Evolutionary conservation across 1,140 invertebrate species (phyloP), one percentile per base, ranked within the genome.

Genomic region (Elymnias hypermnestra): DNA sequence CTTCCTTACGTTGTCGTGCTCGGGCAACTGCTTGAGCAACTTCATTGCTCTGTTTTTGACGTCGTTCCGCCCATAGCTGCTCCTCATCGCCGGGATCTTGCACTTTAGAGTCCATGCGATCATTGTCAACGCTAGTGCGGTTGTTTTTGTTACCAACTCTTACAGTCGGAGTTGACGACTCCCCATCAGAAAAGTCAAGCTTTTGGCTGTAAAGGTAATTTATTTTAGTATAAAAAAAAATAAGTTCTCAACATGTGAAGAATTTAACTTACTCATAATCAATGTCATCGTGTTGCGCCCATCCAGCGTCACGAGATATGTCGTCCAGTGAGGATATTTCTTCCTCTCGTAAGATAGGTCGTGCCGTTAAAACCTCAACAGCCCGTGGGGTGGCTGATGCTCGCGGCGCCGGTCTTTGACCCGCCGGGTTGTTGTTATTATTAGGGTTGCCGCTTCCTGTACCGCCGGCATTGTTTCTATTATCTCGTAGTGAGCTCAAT

Each of bases 121-220:
- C 82, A 36, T 57, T 71, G 37, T 85, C 79, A 50, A 69, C 63
- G 62, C 53, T 75, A 25, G 65, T 44, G 9, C 78, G 59, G 62
- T 72, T 86, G 61, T 66, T 73, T 63, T 72, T 77, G 47, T 57
- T 68, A 54, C 36, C 72, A 33, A 64, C 57, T 48, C 81, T 83
- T 38, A 31, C 57, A 21, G 57, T 68, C 21, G 70, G 74, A 25
- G 72, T 63, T 10, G 89, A 88, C 5, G 83, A 71, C 82, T 98
- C 96, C 59, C 97, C 96, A 87, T 98, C 96, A 72, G 95, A 97
- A 82, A 98, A 98, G 47, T 94, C 92, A 53, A 98, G 87, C 86
- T 97, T 97, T 87, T 97, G 95, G 88, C 91, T 92, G 85, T 43
- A 87, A 87, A 59, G 10, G 50, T 61, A 59, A 48, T 51, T 31